Evolutionary conservation across 2,113 vertebrate genomes (phyloP).

Genomic region (Castor canadensis): DNA sequence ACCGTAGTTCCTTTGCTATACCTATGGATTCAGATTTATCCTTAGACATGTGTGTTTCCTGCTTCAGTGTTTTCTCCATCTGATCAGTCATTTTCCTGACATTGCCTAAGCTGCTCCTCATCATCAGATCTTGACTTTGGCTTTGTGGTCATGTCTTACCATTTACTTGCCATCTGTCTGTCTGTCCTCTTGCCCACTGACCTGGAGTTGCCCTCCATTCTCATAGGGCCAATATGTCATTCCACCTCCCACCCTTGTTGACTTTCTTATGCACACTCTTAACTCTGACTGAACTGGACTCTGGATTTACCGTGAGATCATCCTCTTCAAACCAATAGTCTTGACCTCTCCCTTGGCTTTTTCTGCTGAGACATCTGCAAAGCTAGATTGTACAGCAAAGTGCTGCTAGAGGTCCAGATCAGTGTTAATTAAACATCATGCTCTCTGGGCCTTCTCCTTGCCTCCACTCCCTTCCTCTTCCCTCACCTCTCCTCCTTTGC

Average conservation of each 20-base stretch:
- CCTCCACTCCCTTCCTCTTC: not conserved
- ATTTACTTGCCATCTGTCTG: not conserved
- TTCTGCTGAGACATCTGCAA: rapidly evolving
- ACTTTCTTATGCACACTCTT: not conserved
- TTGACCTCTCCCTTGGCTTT: not conserved
- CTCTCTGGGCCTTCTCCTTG: not conserved
- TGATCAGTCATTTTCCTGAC: rapidly evolving
- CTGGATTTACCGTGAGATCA: not conserved
- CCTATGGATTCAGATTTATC: rapidly evolving
- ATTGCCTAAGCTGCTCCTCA: rapidly evolving
- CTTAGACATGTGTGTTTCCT: rapidly evolving
- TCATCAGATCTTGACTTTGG: not conserved
- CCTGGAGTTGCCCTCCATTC: not conserved
- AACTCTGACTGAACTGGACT: not conserved
- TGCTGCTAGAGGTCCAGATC: rapidly evolving
- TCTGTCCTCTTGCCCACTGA: not conserved
- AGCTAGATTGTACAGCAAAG: rapidly evolving
- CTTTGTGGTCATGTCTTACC: not conserved
- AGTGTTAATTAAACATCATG: rapidly evolving
- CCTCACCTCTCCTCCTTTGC: not conserved
- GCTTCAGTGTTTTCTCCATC: not conserved
- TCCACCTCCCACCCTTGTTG: not conserved
- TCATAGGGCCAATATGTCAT: rapidly evolving
- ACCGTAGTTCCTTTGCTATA: not conserved
- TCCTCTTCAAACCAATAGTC: not conserved